Conservation (phyloP, 2,888 invertebrate species). For the Cataglyphis cursor region DNA sequence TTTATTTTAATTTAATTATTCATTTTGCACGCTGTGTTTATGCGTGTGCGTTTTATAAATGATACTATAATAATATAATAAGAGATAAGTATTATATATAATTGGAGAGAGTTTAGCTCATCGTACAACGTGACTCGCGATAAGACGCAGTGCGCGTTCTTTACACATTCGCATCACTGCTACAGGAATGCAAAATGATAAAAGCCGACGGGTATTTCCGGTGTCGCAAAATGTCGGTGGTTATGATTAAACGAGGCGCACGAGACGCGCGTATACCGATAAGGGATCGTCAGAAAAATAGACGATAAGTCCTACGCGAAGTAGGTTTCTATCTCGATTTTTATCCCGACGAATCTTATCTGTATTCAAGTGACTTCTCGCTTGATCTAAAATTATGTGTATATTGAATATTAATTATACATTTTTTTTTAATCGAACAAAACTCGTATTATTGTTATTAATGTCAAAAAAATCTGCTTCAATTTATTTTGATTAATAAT, state of each 20-base stretch:
- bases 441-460: slow-evolving; percentile 13
- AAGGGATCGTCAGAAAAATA: slow-evolving; percentile 36
- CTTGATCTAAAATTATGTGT: neutral
- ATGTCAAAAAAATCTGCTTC: neutral
- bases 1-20: slow-evolving; percentile 20
- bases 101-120: slow-evolving; percentile 17
- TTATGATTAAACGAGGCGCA: slow-evolving; percentile 32
- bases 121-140: slow-evolving; percentile 33
- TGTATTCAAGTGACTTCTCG: neutral
- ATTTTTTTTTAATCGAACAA: neutral
- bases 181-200: slow-evolving; percentile 37
- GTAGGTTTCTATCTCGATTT: neutral
- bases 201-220: slow-evolving; percentile 40
- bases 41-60: neutral
- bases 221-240: slow-evolving; percentile 41
- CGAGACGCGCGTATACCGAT: slow-evolving; percentile 29
- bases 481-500: neutral
- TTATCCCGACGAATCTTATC: slow-evolving; percentile 5
- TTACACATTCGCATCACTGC: slow-evolving; percentile 1
- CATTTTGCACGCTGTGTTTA: neutral
- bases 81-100: slow-evolving; percentile 30
- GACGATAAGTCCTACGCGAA: neutral
- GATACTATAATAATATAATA: neutral
- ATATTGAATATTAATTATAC: neutral
- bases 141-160: slow-evolving; percentile 14